Evolutionary conservation across 1,140 invertebrate species (phyloP).

Genomic region (Pseudomyrmex sp.): DNA sequence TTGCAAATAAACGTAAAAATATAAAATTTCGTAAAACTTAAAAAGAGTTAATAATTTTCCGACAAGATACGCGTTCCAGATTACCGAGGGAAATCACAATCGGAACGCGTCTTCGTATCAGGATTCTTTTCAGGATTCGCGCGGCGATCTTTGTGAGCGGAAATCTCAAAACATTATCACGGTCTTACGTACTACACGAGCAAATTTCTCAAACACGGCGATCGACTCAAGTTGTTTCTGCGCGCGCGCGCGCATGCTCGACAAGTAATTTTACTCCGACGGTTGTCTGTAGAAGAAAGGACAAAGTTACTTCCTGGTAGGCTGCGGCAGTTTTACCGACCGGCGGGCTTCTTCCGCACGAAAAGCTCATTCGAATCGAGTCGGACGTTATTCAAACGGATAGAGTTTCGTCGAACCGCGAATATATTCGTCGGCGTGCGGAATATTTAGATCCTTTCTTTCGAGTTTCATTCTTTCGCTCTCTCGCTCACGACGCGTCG

Average conservation of each 20-base stretch:
- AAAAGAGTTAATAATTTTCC: background rate
- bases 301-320: slow-evolving; percentile 40
- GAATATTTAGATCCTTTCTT: slow-evolving; percentile 49
- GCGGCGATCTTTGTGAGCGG: background rate
- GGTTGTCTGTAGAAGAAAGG: slow-evolving; percentile 13
- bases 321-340: slow-evolving; percentile 36
- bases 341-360: slow-evolving; percentile 56
- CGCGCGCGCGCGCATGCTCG: background rate
- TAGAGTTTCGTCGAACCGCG: slow-evolving; percentile 45
- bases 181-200: slow-evolving; percentile 33
- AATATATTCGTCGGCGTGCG: slow-evolving; percentile 20
- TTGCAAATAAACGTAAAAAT: background rate
- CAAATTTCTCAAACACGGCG: slow-evolving; percentile 55
- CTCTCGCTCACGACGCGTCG: background rate
- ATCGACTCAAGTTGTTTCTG: slow-evolving; percentile 49
- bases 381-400: slow-evolving; percentile 48
- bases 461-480: slow-evolving; percentile 11
- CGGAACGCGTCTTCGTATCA: slow-evolving; percentile 26
- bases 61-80: background rate
- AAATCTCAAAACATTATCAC: slow-evolving; percentile 59
- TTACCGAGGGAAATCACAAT: slow-evolving; percentile 37
- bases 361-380: slow-evolving; percentile 64
- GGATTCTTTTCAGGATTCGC: background rate
- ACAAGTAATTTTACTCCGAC: slow-evolving; percentile 2
- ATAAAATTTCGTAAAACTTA: background rate